Evolutionary conservation across 2,113 vertebrate genomes (phyloP), one percentile per base, ranked within the genome.

Genomic region (Gallinago media): DNA sequence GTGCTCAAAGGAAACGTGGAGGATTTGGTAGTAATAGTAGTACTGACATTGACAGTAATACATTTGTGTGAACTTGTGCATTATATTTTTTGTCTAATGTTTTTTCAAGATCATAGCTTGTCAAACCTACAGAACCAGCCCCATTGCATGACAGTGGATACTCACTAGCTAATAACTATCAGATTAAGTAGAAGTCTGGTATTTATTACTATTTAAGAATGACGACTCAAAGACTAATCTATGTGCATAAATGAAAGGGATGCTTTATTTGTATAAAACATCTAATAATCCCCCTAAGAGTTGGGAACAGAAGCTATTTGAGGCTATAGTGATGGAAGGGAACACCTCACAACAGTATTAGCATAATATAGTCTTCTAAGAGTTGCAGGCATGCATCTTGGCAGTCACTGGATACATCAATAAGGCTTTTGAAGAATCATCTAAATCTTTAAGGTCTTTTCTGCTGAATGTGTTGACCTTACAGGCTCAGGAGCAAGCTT

Each of bases 401-500:
- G 27, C 78, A 88, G 61, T 67, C 70, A 42, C 52, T 93, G 65
- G 27, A 15, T 93, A 50, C 26, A 36, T 89, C 61, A 89, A 11
- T 42, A 74, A 81, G 47, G 29, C 85, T 92, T 93, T 63, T 96
- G 91, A 93, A 80, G 80, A 77, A 47, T 70, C 0, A 0, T 49
- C 55, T 59, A 73, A 68, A 81, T 87, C 65, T 70, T 93, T 58
- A 73, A 66, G 73, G 55, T 31, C n/a, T 82, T 84, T 89, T 70
- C 55, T 84, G 40, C 20, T 32, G 59, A 80, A 66, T 61, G 21
- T 89, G 89, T 94, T 85, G 56, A 70, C 47, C 32, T 80, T 73
- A 23, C 58, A 71, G 16, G 49, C 85, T 96, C 52, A 75, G 85
- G 74, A 90, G 32, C 47, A 63, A 54, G 62, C 85, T 89, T 89